Evolutionary conservation across 1,140 invertebrate species (phyloP).

Genomic region (Halotydeus destructor): DNA sequence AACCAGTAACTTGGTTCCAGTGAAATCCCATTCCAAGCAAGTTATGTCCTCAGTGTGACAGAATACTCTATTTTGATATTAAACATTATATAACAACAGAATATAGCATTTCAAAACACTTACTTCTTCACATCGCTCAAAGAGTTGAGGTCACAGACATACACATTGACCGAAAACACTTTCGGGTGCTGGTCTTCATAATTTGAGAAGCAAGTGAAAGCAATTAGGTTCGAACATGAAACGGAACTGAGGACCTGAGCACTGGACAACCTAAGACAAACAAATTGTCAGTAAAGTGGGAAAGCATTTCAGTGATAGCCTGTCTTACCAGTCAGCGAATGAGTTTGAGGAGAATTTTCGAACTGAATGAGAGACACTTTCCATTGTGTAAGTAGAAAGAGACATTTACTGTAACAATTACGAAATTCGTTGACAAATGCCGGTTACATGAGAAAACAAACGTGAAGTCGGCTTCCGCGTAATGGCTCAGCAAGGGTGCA

Average conservation of each 20-base stretch:
- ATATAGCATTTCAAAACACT: constrained; percentile 14
- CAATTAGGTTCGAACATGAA: constrained; percentile 53
- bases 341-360: too few species aligned
- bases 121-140: constrained; percentile 58
- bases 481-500: too few species aligned
- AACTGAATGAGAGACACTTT: too few species aligned
- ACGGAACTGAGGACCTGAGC: constrained; percentile 38
- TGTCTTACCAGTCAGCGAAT: too few species aligned
- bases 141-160: constrained; percentile 62
- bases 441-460: too few species aligned
- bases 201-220: constrained; percentile 49
- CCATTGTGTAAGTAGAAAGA: too few species aligned
- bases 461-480: too few species aligned
- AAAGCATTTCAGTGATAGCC: too few species aligned
- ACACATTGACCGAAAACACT: constrained; percentile 52
- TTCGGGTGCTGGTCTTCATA: constrained; percentile 39
- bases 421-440: too few species aligned
- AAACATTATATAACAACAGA: constrained; percentile 3
- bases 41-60: constrained; percentile 37
- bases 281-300: too few species aligned
- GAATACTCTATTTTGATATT: constrained; percentile 19
- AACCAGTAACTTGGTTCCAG: constrained; percentile 50
- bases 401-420: too few species aligned
- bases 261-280: too few species aligned
- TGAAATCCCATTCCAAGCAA: constrained; percentile 59